Evolutionary conservation across 2,113 vertebrate species (phyloP), one percentile per base, ranked within the genome.

Genomic region (Corynorhinus townsendii): DNA sequence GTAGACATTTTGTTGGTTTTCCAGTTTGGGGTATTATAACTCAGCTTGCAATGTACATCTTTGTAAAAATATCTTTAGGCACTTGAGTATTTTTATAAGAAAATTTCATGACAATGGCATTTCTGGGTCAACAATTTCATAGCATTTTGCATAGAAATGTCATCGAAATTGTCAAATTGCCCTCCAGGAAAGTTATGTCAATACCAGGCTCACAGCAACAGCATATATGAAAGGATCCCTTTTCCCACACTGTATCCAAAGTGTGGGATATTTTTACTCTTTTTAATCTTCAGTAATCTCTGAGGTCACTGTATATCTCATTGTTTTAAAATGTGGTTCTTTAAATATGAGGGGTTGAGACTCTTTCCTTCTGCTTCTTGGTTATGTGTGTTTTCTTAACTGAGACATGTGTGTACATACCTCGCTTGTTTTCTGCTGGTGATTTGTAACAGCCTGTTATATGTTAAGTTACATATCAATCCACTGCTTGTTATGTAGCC

Each of bases 101-200:
- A 86, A 83, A 54, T 87, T 52, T 86, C 72, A 86, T 66, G 33
- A 15, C 5, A 24, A 26, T 86, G 64, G 43, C 35, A 91, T 91
- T 95, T 95, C 84, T 93, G 47, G 64, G 68, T 95, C 73, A 93
- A 73, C 66, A 72, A 52, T 93, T 95, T 97, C 62, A 96, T 79
- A 91, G 38, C 81, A 33, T n/a, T 94, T 89, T 94, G 89, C 88
- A 94, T 64, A 80, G 75, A 79, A 89, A 88, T 95, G 52, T 86
- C 66, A 64, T 26, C 84, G 71, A 93, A 90, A 86, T 86, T 80
- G 47, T 30, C 56, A 83, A 94, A 52, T 71, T 89, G 33, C 69
- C 75, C 80, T 91, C 17, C 20, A 86, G 64, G 64, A 83, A 71
- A 82, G 28, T 19, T 72, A 16, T 35, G 38, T 80, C 20, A 66